A percentile compares a stretch with the other conserved stretches of the same genome.
phyloP scores from a whole-genome alignment of 2,113 vertebrate species.

The Ranitomeya variabilis region DNA sequence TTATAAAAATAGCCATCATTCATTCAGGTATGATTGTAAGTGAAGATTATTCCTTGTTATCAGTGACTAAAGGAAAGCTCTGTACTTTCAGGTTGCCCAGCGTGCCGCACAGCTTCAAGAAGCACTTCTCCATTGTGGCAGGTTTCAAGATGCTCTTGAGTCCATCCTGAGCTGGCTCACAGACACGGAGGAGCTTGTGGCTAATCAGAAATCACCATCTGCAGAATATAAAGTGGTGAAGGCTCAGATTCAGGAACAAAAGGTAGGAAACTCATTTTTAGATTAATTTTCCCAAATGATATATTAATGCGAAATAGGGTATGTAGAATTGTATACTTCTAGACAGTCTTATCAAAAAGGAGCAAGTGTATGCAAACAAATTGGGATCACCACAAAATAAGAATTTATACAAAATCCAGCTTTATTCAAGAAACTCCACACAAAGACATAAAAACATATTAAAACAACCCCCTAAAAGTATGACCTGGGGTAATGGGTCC shows the following conservation, averaged over 20 bases:
- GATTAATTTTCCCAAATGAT: background rate
- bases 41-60: background rate
- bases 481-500: too few relatives aligned
- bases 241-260: conserved; percentile 98
- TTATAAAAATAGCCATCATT: background rate
- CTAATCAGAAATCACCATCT: conserved; percentile 92
- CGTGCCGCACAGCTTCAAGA: conserved; percentile 92
- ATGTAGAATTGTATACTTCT: too few relatives aligned
- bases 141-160: conserved; percentile 96
- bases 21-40: background rate
- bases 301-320: background rate
- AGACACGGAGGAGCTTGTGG: conserved; percentile 94
- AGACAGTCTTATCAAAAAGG: too few relatives aligned
- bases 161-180: conserved; percentile 95
- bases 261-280: conserved; percentile 71
- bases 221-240: conserved; percentile 98
- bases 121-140: conserved; percentile 91
- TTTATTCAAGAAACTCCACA: too few relatives aligned
- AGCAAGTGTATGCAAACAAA: too few relatives aligned
- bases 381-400: too few relatives aligned
- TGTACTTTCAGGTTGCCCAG: conserved; percentile 82
- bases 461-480: too few relatives aligned
- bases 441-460: too few relatives aligned
- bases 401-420: too few relatives aligned
- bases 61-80: background rate